Evolutionary conservation across 2,797 vertebrate genomes (phyloP).

Genomic region (Australoheros facetus): DNA sequence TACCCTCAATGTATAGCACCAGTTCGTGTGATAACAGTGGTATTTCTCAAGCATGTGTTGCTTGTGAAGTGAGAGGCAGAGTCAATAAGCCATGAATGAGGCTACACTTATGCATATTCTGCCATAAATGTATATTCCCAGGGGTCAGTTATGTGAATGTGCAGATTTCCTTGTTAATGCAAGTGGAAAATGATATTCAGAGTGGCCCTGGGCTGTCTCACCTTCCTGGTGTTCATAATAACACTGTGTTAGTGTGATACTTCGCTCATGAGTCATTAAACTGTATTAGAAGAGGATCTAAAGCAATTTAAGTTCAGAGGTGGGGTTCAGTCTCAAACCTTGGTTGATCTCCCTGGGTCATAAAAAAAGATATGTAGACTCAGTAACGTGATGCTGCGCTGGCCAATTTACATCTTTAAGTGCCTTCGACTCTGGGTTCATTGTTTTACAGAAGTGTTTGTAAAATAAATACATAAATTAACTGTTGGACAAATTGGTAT

Average conservation of each 20-base stretch:
- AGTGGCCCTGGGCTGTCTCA: conserved; percentile 5
- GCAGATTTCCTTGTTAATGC: conserved; percentile 36
- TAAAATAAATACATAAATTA: too few relatives aligned
- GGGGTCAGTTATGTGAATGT: conserved; percentile 9
- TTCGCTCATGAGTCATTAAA: conserved; percentile 5
- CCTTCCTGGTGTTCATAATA: conserved; percentile 5
- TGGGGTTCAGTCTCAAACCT: background rate
- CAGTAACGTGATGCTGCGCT: too few relatives aligned
- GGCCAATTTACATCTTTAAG: too few relatives aligned
- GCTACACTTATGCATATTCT: conserved; percentile 48
- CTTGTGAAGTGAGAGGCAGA: conserved; percentile 25
- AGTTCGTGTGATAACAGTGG: conserved; percentile 47
- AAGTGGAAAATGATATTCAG: conserved; percentile 5
- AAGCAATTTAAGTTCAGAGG: background rate
- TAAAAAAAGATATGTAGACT: too few relatives aligned
- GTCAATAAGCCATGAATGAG: conserved; percentile 37
- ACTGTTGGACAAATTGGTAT: too few relatives aligned
- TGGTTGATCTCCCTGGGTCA: background rate
- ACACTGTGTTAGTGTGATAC: background rate
- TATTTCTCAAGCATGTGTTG: conserved; percentile 24
- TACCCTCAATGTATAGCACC: conserved; percentile 61
- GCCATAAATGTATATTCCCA: conserved; percentile 39
- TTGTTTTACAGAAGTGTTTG: too few relatives aligned
- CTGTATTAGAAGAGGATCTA: background rate
- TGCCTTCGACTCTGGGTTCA: too few relatives aligned